These are phyloP conservation scores for Whitmania pigra DNA, from an alignment of 1,140 invertebrate species.

Conservation along the genomic window DNA sequence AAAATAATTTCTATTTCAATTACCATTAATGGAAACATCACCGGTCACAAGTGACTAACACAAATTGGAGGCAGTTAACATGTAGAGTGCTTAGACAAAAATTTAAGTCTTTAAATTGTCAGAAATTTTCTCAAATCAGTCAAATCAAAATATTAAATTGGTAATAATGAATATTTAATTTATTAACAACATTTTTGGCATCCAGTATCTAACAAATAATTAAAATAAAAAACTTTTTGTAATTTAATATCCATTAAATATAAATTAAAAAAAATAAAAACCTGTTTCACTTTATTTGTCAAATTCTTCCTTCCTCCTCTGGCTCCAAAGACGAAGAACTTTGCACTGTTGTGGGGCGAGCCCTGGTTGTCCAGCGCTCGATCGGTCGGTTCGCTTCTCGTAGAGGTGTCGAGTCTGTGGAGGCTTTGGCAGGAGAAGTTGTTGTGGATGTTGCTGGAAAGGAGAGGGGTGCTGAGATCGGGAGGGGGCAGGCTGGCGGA, in stretches of 20 bases:
- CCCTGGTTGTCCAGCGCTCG: background rate
- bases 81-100: too few relatives aligned
- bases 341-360: background rate
- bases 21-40: too few relatives aligned
- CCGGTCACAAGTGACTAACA: too few relatives aligned
- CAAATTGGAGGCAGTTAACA: too few relatives aligned
- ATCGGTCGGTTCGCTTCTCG: background rate
- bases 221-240: too few relatives aligned
- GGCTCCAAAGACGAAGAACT: background rate
- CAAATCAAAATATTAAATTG: too few relatives aligned
- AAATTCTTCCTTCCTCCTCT: background rate
- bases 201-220: too few relatives aligned
- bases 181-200: too few relatives aligned
- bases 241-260: background rate
- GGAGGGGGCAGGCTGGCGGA: slow-evolving; percentile 37
- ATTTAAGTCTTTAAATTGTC: too few relatives aligned
- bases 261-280: slow-evolving; percentile 25
- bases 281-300: background rate
- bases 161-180: too few relatives aligned
- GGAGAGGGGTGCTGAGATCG: slow-evolving; percentile 23
- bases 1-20: too few relatives aligned
- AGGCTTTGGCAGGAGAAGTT: slow-evolving; percentile 12
- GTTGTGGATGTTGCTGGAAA: background rate
- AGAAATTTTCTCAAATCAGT: too few relatives aligned
- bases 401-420: background rate